Base-by-base conservation (phyloP, 1,140 invertebrate genomes). In the Ips typographus region DNA sequence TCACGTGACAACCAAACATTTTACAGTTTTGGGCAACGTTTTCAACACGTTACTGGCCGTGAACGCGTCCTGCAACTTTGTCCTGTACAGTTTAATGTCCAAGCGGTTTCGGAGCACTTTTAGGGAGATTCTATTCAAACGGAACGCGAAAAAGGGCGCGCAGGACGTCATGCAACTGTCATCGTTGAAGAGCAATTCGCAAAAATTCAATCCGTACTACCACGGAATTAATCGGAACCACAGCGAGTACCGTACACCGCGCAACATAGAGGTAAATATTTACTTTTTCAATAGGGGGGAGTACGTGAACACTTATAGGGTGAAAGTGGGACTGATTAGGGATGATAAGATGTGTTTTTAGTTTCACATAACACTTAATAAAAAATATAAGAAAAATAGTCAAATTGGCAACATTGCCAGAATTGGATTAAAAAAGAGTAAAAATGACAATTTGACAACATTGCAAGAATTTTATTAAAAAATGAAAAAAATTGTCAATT, bases 61-160 rank as follows among this genome's bases (percentile, higher is more conserved):
- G 43, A 92, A 92, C 80, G 87, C 91, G 1, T 84, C 88, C 7
- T 84, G 83, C 1, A 93, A 93, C 81, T 93, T 93, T 80, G 82
- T 93, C 57, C 80, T 93, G 43, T 93, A 93, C 78, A 92, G 90
- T 68, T 87, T 88, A 39, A 85, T 93, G 73, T 91, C 89, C 71
- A 88, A 89, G 76, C 89, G 89, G 73, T 93, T 92, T 81, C 82
- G 91, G 40, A 85, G 85, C 67, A 92, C 90, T 3, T 88, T 93
- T 70, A 81, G 86, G 51, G 77, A 83, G 42, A 82, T 91, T 2
- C 87, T 92, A 75, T 87, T 78, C 8, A 78, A 80, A 4, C 79
- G 81, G 61, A 60, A 39, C 36, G 77, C 63, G 40, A 68, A 71
- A 40, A 76, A 73, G 22, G 65, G 73, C 41, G 44, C 6, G 1